Percentiles rank a stretch among this genome's conserved stretches.
Evolutionary conservation across 2,113 vertebrate genomes (phyloP).

Genomic region (Ceyx melanurus): DNA sequence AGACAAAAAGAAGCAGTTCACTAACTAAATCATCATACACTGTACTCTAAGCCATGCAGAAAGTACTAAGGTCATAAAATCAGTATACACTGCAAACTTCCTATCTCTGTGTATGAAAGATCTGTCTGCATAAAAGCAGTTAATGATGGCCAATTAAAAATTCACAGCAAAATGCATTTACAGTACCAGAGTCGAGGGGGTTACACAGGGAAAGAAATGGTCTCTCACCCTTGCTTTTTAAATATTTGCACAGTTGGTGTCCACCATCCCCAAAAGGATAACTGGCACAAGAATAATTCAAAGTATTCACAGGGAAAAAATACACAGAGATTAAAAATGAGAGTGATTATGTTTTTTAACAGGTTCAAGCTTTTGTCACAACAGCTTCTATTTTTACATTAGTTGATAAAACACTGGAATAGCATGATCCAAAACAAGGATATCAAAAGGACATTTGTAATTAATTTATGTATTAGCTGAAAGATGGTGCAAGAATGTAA

Average conservation of each 20-base stretch:
- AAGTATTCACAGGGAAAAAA: not conserved
- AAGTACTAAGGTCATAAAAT: not conserved
- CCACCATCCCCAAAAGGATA: not conserved
- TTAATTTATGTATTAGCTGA: constrained; percentile 4
- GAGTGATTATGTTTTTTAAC: constrained; percentile 17
- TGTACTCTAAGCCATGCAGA: not conserved
- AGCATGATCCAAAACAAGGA: constrained; percentile 19
- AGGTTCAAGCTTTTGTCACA: constrained; percentile 35
- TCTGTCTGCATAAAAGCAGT: not conserved
- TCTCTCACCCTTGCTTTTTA: not conserved
- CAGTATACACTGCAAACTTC: not conserved
- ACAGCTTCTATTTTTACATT: constrained; percentile 30
- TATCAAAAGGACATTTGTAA: not conserved
- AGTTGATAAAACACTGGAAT: constrained; percentile 15
- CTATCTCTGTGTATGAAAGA: not conserved
- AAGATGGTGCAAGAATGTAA: not conserved
- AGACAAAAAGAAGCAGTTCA: not conserved
- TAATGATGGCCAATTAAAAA: constrained; percentile 6
- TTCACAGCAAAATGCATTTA: not conserved
- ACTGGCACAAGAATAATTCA: not conserved
- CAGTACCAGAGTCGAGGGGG: not conserved
- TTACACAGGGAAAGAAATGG: not conserved
- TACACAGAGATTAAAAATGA: not conserved
- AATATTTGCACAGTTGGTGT: not conserved
- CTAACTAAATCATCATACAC: not conserved